A percentile compares a stretch with the other conserved stretches of the same genome.
These are phyloP conservation scores for Ornithoptera alexandrae DNA, from an alignment of 2,888 invertebrate species.

Conservation along the genomic window DNA sequence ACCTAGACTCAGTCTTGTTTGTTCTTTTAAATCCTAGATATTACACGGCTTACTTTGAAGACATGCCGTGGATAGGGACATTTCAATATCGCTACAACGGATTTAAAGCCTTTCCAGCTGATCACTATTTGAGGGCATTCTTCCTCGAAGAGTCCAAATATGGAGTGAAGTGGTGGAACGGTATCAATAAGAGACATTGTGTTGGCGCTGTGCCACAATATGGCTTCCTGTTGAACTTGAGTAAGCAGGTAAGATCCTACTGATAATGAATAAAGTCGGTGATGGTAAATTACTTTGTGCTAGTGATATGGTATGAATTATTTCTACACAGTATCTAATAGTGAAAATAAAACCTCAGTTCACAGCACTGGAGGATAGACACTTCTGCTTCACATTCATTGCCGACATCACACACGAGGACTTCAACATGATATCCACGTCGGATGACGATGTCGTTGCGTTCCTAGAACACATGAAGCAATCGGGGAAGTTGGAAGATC, in stretches of 20 bases:
- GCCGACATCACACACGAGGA: conserved; percentile 91
- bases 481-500: conserved; percentile 58
- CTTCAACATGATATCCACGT: conserved; percentile 86
- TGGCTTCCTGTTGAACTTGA: conserved; percentile 82
- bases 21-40: conserved; percentile 58
- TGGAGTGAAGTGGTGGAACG: conserved; percentile 46
- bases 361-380: conserved; percentile 59
- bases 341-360: conserved; percentile 32
- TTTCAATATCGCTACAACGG: conserved; percentile 93
- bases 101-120: conserved; percentile 78
- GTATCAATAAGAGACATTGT: conserved; percentile 67
- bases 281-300: not conserved
- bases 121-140: conserved; percentile 93
- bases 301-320: not conserved
- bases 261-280: not conserved
- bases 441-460: conserved; percentile 84
- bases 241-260: conserved; percentile 78
- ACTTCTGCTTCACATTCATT: conserved; percentile 92
- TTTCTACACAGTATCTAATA: not conserved
- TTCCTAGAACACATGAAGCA: conserved; percentile 86
- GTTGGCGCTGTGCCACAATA: conserved; percentile 87
- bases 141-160: conserved; percentile 81
- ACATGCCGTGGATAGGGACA: conserved; percentile 88
- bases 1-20: no score
- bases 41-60: conserved; percentile 90